Evolutionary conservation across 2,113 vertebrate species (phyloP).

Genomic region (Ochotona curzoniae): DNA sequence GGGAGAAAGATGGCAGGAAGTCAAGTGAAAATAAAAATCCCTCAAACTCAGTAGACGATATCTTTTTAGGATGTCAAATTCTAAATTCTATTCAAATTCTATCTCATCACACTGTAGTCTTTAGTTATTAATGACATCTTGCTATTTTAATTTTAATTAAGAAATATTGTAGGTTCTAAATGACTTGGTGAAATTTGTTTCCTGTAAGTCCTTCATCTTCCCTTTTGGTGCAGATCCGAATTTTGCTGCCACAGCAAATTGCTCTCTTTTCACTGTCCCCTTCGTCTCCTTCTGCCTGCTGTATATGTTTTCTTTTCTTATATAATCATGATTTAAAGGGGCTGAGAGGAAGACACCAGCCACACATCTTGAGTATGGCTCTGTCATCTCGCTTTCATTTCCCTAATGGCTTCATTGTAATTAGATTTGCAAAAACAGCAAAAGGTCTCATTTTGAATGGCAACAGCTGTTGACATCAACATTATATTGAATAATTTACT

Average conservation of each 20-base stretch:
- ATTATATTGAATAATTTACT: conserved; percentile 90
- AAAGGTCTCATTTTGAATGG: conserved; percentile 90
- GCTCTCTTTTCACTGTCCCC: conserved; percentile 10
- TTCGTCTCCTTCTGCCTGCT: background rate
- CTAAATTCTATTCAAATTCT: background rate
- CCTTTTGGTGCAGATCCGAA: conserved; percentile 10
- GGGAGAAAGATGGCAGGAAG: background rate
- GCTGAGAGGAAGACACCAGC: conserved; percentile 74
- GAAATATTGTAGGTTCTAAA: background rate
- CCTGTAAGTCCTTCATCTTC: background rate
- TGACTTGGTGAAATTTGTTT: background rate
- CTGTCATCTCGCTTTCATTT: conserved; percentile 85
- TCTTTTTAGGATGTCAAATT: background rate
- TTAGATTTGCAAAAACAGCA: conserved; percentile 89
- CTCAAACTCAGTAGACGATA: background rate
- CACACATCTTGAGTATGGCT: conserved; percentile 71
- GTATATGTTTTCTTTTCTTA: conserved; percentile 60
- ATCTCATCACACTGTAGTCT: background rate
- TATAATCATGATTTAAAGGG: conserved; percentile 77
- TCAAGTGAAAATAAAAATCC: background rate
- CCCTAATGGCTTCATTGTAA: conserved; percentile 87
- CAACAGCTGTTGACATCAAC: conserved; percentile 91
- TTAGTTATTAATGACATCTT: background rate
- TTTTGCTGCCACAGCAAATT: conserved; percentile 7
- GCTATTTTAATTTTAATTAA: background rate